Conservation (phyloP, 2,888 invertebrate genomes). For the Ochropleura plecta region DNA sequence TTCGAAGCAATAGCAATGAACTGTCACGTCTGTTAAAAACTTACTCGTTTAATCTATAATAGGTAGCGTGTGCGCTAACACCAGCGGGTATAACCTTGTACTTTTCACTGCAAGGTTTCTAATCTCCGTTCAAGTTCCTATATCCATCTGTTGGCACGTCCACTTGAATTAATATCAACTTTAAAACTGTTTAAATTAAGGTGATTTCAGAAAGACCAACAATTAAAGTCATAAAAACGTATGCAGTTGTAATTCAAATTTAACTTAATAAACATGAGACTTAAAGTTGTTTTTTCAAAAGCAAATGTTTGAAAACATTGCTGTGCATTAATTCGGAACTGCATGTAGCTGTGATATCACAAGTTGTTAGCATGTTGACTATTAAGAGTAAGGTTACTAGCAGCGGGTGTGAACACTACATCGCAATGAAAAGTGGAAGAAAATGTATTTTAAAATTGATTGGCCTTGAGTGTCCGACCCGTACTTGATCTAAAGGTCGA, state of each 20-base stretch:
- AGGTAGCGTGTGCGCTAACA: conserved; percentile 54
- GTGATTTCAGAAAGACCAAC: background rate
- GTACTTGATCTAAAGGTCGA: background rate
- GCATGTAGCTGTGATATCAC: conserved; percentile 62
- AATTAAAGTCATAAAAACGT: background rate
- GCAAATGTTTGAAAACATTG: conserved; percentile 3
- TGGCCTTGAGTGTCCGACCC: background rate
- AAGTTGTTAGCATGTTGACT: conserved; percentile 14
- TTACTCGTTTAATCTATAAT: conserved; percentile 37
- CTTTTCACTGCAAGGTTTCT: conserved; percentile 67
- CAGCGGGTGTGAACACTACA: conserved; percentile 34
- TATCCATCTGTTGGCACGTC: background rate
- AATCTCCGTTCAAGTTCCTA: background rate
- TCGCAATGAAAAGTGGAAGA: background rate
- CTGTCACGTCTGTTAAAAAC: conserved; percentile 32
- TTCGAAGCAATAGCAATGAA: background rate
- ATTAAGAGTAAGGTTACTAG: conserved; percentile 24
- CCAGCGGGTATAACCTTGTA: conserved; percentile 67
- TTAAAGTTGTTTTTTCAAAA: background rate
- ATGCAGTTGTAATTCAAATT: background rate
- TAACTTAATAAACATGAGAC: background rate
- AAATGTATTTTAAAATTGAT: background rate
- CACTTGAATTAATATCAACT: background rate
- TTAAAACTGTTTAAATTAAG: background rate
- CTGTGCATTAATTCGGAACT: conserved; percentile 47